These are phyloP conservation scores for Corythaixoides concolor DNA, from an alignment of 2,113 vertebrate species.

Conservation along the genomic window DNA sequence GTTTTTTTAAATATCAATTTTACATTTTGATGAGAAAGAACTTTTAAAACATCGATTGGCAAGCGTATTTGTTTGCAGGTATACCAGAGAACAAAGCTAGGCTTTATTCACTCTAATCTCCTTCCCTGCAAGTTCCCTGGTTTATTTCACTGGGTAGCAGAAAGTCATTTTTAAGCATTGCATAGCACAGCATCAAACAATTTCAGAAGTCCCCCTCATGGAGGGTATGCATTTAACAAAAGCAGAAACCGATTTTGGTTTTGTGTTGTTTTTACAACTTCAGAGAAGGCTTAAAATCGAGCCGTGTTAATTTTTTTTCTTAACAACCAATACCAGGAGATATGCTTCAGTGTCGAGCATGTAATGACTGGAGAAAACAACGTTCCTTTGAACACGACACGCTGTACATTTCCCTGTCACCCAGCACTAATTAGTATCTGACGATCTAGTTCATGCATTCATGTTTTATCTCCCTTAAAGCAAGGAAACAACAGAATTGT, in stretches of 20 bases:
- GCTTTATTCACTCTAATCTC: neutral
- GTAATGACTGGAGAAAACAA: neutral
- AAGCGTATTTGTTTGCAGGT: conserved; percentile 9
- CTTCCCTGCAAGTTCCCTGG: neutral
- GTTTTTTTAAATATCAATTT: neutral
- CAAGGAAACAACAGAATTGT: neutral
- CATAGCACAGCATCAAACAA: conserved; percentile 4
- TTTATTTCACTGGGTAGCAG: conserved; percentile 13
- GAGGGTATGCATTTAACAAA: neutral
- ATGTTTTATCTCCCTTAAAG: neutral
- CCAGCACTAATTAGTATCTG: neutral
- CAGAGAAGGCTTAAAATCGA: neutral
- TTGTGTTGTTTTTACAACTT: neutral
- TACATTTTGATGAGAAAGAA: neutral
- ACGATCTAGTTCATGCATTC: neutral
- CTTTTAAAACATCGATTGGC: neutral
- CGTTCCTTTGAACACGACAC: neutral
- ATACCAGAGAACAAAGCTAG: conserved; percentile 13
- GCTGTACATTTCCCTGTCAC: neutral
- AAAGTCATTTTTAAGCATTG: neutral
- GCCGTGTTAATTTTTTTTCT: neutral
- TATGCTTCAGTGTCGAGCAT: neutral
- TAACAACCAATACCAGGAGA: neutral
- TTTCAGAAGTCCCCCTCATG: neutral
- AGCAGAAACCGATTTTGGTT: neutral